Evolutionary conservation across 2,797 vertebrate species (phyloP), one percentile per base, ranked within the genome.

Genomic region (Xerus rutilus): DNA sequence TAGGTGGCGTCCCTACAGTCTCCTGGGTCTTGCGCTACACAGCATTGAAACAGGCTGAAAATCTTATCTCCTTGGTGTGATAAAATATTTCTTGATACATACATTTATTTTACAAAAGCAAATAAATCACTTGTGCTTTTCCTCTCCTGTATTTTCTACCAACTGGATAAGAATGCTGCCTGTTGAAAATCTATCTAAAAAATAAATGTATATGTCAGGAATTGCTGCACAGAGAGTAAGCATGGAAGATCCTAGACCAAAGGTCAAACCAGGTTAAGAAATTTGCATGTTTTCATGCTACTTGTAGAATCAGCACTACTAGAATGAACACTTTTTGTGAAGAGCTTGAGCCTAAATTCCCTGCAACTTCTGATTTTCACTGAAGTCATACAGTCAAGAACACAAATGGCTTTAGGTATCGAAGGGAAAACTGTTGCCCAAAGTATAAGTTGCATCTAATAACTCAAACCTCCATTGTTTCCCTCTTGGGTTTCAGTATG

Each of bases 41-140:
- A 62, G 79, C 45, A 67, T 6, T 91, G 84, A 87, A 97, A 90
- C 1, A 94, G 57, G 45, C 54, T 95, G 72, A 82, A 91, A 89
- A 81, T 89, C 62, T 84, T 88, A 70, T 64, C 92, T 96, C 45
- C 64, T 85, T 83, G 17, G 89, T n/a, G 32, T 95, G 86, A 95
- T 96, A 96, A 96, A 93, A 91, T 96, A 94, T 91, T 97, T 79
- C 57, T 82, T n/a, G 73, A 89, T 96, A 91, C 95, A 86, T 39
- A 95, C 20, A 69, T 91, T 81, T 87, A 81, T 96, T 97, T 92
- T 87, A 57, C 78, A 84, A 89, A 96, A 95, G 79, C 49, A 92
- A 94, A 96, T 94, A 93, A 96, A 96, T 95, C 96, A 89, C 28
- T 85, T 77, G 70, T 83, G 69, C 69, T 85, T 93, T 97, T 93